A percentile compares a stretch with the other conserved stretches of the same genome.
phyloP scores from a whole-genome alignment of 2,113 vertebrate species.

The Gymnarchus niloticus region DNA sequence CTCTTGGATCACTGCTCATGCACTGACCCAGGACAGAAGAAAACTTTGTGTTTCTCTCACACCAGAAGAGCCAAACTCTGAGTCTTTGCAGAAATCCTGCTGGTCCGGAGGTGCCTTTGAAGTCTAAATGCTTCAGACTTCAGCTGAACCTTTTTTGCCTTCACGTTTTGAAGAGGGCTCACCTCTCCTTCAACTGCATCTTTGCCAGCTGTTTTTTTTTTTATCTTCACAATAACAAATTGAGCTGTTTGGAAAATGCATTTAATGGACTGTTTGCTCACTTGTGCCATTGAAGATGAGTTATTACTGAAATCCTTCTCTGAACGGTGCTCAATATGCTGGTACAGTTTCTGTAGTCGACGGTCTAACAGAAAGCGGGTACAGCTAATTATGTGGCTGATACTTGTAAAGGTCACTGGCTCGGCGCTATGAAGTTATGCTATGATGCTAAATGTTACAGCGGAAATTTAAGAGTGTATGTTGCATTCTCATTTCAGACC shows the following conservation, averaged over 20 bases:
- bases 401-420: background rate
- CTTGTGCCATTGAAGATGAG: background rate
- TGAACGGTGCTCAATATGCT: background rate
- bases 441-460: background rate
- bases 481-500: too few relatives aligned
- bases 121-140: background rate
- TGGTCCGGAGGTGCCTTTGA: background rate
- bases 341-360: too few relatives aligned
- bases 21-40: background rate
- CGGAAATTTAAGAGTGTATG: background rate
- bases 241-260: background rate
- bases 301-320: background rate
- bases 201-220: background rate
- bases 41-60: background rate
- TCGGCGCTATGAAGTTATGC: background rate
- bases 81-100: background rate
- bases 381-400: background rate
- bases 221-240: background rate
- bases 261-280: background rate
- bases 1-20: background rate
- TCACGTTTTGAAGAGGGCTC: background rate
- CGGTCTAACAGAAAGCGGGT: background rate
- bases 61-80: background rate
- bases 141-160: background rate
- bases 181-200: background rate